A percentile compares a stretch with the other conserved stretches of the same genome.
These are phyloP conservation scores for Aphelinus atriplicis DNA, from an alignment of 1,140 invertebrate species.

Conservation along the genomic window DNA sequence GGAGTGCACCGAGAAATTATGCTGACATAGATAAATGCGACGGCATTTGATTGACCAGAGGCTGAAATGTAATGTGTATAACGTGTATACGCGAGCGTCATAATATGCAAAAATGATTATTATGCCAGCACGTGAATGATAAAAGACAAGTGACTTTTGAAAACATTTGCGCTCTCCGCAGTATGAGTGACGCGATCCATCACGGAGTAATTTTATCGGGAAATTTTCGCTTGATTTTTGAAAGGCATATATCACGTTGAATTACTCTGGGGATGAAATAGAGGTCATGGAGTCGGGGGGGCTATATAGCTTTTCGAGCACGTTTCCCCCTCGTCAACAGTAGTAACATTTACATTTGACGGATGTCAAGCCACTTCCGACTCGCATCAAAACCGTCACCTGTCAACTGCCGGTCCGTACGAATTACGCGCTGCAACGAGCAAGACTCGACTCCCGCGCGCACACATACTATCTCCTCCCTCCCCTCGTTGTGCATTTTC, in stretches of 20 bases:
- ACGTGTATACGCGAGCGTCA: no score
- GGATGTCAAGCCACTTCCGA: slow-evolving; percentile 54
- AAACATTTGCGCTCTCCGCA: slow-evolving; percentile 38
- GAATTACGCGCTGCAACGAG: slow-evolving; percentile 54
- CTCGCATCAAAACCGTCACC: slow-evolving; percentile 58
- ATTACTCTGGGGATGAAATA: slow-evolving; percentile 48
- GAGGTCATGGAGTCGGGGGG: slow-evolving; percentile 40
- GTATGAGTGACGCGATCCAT: no score
- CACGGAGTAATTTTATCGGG: background rate
- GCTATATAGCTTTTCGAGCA: slow-evolving; percentile 36
- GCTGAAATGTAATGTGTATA: no score
- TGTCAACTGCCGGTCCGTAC: slow-evolving; percentile 56
- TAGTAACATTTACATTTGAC: slow-evolving; percentile 61
- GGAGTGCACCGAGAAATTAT: no score
- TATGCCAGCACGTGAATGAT: slow-evolving; percentile 11
- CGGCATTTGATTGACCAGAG: no score
- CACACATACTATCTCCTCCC: background rate
- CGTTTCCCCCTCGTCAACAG: slow-evolving; percentile 46
- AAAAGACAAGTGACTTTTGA: slow-evolving; percentile 43
- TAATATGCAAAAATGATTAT: no score
- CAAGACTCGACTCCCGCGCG: slow-evolving; percentile 38
- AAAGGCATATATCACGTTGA: slow-evolving; percentile 48
- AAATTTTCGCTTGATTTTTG: slow-evolving; percentile 51
- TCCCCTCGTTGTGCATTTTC: slow-evolving; percentile 16
- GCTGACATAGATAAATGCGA: no score